Base-by-base conservation (phyloP, 2,113 vertebrate genomes). In the Donacobius atricapilla region DNA sequence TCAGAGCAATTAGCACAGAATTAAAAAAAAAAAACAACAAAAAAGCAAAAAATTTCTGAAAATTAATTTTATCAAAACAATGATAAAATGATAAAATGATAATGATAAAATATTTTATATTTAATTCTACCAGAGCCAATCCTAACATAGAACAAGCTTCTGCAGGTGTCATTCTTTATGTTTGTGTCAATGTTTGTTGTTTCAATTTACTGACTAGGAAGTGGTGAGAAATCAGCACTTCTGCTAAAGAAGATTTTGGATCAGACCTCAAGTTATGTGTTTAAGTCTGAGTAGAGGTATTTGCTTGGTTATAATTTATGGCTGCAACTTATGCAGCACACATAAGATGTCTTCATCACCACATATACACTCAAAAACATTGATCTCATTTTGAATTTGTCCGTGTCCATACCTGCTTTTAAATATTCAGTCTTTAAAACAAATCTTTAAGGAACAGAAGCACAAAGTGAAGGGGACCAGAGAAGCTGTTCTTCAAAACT, bases 1-100 rank as follows among this genome's bases (percentile, higher is more conserved):
- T 96, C 47, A 93, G 28, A 25, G 39, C 95, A 33, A 92, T 93
- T 90, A 98, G 92, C 40, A 95, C 24, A 92, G 47, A 92, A 72
- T 93, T 80, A 25, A 9, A 23, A 94, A 93, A 84, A 82, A 91
- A 80, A 40, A 40, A 40, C 10, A 40, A 40, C n/a, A 40, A 40
- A 11, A 40, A 11, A 40, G 14, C 40, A 40, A 40, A 40, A 40
- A 11, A 40, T n/a, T n/a, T n/a, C n/a, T n/a, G n/a, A n/a, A n/a
- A 96, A 97, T 96, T 96, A 94, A 63, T 96, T 95, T 57, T 81
- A 72, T 15, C 8, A 51, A 83, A 89, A 91, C 21, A 90, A 8
- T 79, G 37, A 92, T 69, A 83, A 93, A 96, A 86, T 87, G n/a
- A n/a, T n/a, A n/a, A n/a, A 90, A 8, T 79, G 37, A 92, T 69